These are phyloP conservation scores for Iphiclides podalirius DNA, from an alignment of 2,888 invertebrate species.

Conservation along the genomic window DNA sequence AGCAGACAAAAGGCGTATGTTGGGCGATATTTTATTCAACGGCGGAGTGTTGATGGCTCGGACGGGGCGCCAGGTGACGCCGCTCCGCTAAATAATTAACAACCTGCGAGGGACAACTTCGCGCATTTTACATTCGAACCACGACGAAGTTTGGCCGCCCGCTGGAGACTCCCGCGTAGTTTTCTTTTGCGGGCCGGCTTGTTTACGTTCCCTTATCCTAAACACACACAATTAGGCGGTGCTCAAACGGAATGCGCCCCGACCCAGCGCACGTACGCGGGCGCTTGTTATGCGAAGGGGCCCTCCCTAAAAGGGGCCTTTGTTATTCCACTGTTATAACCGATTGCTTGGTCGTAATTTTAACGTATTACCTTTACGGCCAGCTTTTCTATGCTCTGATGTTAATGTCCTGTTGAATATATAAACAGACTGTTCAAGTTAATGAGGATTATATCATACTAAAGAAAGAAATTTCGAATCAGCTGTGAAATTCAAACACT, in stretches of 20 bases:
- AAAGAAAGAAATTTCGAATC: no score
- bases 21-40: conserved; percentile 29
- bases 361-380: no score
- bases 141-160: neutral
- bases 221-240: conserved; percentile 34
- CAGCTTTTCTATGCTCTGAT: no score
- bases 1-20: conserved; percentile 10
- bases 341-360: neutral
- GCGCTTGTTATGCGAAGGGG: conserved; percentile 6
- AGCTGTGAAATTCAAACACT: no score
- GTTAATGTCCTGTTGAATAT: no score
- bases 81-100: conserved; percentile 63
- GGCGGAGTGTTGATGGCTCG: conserved; percentile 33
- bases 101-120: conserved; percentile 52
- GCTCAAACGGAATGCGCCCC: conserved; percentile 7
- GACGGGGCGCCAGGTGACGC: conserved; percentile 53
- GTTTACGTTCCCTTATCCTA: conserved; percentile 37
- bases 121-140: conserved; percentile 64
- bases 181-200: conserved; percentile 29
- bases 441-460: no score
- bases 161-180: conserved; percentile 26
- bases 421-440: no score
- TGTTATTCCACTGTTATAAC: conserved; percentile 2
- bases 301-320: neutral
- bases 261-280: conserved; percentile 3